Percentiles rank a stretch among this genome's conserved stretches.
These are phyloP conservation scores for Drosophila aff. DNA, from an alignment of 1,140 invertebrate species.

Conservation along the genomic window DNA sequence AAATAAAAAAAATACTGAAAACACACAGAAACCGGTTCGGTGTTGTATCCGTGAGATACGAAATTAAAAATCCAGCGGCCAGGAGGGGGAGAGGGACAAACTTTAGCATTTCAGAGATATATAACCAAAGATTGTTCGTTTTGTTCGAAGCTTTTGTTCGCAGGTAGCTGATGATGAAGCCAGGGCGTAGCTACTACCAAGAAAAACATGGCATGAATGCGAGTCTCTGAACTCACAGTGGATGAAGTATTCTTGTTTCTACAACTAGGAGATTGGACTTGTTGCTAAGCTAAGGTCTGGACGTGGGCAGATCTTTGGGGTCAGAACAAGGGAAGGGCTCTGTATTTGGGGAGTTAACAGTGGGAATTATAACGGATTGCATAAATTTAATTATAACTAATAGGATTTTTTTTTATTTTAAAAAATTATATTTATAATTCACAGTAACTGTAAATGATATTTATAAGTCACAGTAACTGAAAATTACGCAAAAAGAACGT, in stretches of 20 bases:
- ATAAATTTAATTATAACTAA: slow-evolving; percentile 2
- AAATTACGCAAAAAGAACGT: not conserved
- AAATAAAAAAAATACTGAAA: slow-evolving; percentile 30
- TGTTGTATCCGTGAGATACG: slow-evolving; percentile 57
- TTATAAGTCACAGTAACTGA: too few species aligned
- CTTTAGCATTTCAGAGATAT: slow-evolving; percentile 75
- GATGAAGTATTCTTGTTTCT: slow-evolving; percentile 4
- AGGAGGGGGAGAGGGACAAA: slow-evolving; percentile 24
- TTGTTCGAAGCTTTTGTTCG: slow-evolving; percentile 70
- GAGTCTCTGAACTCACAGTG: slow-evolving; percentile 12
- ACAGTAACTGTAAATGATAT: too few species aligned
- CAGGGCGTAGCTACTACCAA: slow-evolving; percentile 41
- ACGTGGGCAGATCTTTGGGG: not conserved
- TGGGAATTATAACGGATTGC: not conserved
- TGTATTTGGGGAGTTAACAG: not conserved
- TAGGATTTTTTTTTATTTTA: not conserved
- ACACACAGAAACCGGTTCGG: slow-evolving; percentile 64
- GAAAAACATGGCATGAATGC: slow-evolving; percentile 39
- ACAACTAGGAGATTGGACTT: slow-evolving; percentile 1
- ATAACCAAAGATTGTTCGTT: slow-evolving; percentile 64
- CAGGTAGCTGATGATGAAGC: slow-evolving; percentile 48
- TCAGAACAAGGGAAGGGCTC: not conserved
- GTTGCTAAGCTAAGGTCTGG: slow-evolving; percentile 28
- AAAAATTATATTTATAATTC: not conserved
- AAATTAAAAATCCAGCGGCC: slow-evolving; percentile 42